Percentiles rank a stretch among this genome's conserved stretches.
These are phyloP conservation scores for Orthosia cruda DNA, from an alignment of 2,888 invertebrate genomes.

Conservation along the genomic window DNA sequence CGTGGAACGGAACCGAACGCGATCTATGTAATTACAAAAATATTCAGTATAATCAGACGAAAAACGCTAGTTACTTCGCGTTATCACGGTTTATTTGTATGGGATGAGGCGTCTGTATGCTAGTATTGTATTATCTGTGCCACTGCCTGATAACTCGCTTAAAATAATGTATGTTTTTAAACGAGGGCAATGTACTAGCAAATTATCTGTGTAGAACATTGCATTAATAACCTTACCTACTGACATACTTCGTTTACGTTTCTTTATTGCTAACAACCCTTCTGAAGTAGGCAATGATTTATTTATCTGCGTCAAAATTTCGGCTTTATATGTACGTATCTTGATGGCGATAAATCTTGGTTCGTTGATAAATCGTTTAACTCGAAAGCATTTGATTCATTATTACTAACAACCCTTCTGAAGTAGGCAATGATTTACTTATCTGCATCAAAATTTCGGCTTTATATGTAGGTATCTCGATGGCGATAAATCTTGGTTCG, in stretches of 20 bases:
- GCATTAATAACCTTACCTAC: conserved; percentile 14
- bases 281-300: neutral
- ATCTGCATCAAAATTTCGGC: neutral
- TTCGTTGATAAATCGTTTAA: too few relatives aligned
- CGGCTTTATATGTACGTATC: too few relatives aligned
- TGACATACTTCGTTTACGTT: conserved; percentile 28
- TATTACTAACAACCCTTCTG: neutral
- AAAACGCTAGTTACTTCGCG: too few relatives aligned
- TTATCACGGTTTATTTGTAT: too few relatives aligned
- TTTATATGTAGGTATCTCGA: too few relatives aligned
- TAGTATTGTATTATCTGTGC: too few relatives aligned
- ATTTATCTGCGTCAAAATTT: neutral
- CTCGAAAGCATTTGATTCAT: neutral
- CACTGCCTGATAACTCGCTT: conserved; percentile 12
- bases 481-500: neutral
- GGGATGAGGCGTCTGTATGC: too few relatives aligned
- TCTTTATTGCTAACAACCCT: neutral
- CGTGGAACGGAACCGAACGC: too few relatives aligned
- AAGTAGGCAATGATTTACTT: neutral
- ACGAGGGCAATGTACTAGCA: conserved; percentile 27
- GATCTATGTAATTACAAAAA: too few relatives aligned
- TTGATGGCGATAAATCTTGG: neutral
- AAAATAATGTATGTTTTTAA: conserved; percentile 3
- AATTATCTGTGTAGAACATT: conserved; percentile 18
- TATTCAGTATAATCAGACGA: too few relatives aligned